phyloP scores from a whole-genome alignment of 2,797 vertebrate genomes.

The Otolemur crassicaudatus region DNA sequence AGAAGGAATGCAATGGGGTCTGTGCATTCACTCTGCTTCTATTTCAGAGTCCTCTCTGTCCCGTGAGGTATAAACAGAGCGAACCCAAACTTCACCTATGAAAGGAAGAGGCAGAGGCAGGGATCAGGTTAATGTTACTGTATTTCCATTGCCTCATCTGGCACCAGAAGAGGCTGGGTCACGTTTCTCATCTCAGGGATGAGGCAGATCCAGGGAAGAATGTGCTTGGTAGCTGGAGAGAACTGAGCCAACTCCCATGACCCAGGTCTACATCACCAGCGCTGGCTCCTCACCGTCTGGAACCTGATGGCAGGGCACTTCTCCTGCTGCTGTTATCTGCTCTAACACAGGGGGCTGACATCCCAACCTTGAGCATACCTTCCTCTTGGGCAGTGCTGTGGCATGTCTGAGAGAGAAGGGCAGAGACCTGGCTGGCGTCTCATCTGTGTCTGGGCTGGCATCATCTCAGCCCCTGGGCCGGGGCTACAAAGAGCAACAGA shows the following conservation, averaged over 20 bases:
- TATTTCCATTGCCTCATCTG: constrained; percentile 83
- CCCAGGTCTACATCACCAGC: background rate
- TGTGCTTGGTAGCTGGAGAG: background rate
- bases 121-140: constrained; percentile 64
- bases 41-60: constrained; percentile 33
- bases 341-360: background rate
- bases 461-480: background rate
- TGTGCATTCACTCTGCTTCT: background rate
- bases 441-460: background rate
- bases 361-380: background rate
- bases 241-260: background rate
- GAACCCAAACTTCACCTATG: constrained; percentile 19
- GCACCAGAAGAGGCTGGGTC: constrained; percentile 71
- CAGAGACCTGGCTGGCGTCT: background rate
- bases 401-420: background rate
- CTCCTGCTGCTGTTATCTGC: background rate
- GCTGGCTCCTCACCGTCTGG: constrained; percentile 49
- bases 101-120: background rate
- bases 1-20: background rate
- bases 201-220: constrained; percentile 59
- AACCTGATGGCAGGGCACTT: background rate
- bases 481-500: background rate
- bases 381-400: background rate
- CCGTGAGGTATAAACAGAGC: background rate
- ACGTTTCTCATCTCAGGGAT: constrained; percentile 76